Conservation (phyloP, 2,888 invertebrate species). For the Tipula confusa region DNA sequence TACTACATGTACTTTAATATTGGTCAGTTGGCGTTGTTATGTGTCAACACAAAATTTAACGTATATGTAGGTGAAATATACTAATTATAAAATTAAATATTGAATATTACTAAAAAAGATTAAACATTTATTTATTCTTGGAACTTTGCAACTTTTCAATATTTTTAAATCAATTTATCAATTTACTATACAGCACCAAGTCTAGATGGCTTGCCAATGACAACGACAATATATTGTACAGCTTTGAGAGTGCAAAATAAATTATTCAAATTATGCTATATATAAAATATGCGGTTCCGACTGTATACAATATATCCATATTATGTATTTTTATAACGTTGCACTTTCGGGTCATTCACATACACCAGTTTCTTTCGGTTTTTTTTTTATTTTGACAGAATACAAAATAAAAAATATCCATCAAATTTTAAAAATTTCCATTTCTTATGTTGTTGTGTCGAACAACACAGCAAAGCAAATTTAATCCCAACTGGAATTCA, state of each 20-base stretch:
- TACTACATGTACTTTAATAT: not conserved
- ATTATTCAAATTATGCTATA: not conserved
- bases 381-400: not conserved
- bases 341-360: slow-evolving; percentile 3
- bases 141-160: not conserved
- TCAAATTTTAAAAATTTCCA: not conserved
- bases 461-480: not conserved
- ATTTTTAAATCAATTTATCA: not conserved
- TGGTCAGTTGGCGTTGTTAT: not conserved
- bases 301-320: not conserved
- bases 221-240: not conserved
- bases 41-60: not conserved
- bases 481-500: not conserved
- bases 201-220: not conserved
- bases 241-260: not conserved
- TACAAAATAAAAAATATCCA: not conserved
- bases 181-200: not conserved
- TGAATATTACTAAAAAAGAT: not conserved
- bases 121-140: not conserved
- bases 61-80: not conserved
- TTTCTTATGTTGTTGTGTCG: not conserved
- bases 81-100: not conserved
- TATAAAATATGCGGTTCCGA: not conserved
- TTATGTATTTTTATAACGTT: not conserved
- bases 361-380: not conserved